A percentile compares a stretch with the other conserved stretches of the same genome.
These are phyloP conservation scores for Orthosia gothica DNA, from an alignment of 2,888 invertebrate species.

Conservation along the genomic window DNA sequence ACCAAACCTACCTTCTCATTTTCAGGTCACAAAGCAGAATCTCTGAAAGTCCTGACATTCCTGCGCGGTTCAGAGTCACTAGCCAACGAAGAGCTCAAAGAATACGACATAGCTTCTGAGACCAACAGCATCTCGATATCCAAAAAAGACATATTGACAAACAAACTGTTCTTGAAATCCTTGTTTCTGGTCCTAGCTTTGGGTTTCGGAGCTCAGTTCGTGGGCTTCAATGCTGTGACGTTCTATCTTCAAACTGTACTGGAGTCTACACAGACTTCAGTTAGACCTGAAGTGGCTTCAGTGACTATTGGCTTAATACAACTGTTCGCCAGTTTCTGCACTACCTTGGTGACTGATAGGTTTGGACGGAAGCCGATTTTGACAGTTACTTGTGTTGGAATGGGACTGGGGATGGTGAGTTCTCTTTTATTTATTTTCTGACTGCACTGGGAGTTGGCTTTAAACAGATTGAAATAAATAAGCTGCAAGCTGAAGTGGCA, in stretches of 20 bases:
- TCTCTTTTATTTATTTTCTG: background rate
- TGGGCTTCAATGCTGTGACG: conserved; percentile 78
- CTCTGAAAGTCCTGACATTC: conserved; percentile 74
- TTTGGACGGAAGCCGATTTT: conserved; percentile 71
- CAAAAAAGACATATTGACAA: conserved; percentile 57
- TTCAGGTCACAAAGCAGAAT: conserved; percentile 77
- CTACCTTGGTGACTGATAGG: conserved; percentile 45
- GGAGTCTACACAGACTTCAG: conserved; percentile 78
- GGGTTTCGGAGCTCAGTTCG: conserved; percentile 66
- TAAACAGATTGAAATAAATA: background rate
- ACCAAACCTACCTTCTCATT: conserved; percentile 24
- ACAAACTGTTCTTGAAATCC: conserved; percentile 59
- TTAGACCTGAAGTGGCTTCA: conserved; percentile 78
- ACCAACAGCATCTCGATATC: conserved; percentile 43
- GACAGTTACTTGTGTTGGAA: conserved; percentile 65
- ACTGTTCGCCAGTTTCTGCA: conserved; percentile 75
- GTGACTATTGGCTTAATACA: conserved; percentile 80
- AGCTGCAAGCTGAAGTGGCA: background rate
- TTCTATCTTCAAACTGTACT: conserved; percentile 82
- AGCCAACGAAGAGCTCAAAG: conserved; percentile 79
- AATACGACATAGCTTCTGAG: conserved; percentile 69
- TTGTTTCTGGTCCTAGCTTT: conserved; percentile 28
- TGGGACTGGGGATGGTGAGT: conserved; percentile 77
- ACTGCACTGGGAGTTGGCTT: background rate
- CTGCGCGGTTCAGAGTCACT: conserved; percentile 77